Base-by-base conservation (phyloP, 2,888 invertebrate genomes). In the Drosophila mayaguana region DNA sequence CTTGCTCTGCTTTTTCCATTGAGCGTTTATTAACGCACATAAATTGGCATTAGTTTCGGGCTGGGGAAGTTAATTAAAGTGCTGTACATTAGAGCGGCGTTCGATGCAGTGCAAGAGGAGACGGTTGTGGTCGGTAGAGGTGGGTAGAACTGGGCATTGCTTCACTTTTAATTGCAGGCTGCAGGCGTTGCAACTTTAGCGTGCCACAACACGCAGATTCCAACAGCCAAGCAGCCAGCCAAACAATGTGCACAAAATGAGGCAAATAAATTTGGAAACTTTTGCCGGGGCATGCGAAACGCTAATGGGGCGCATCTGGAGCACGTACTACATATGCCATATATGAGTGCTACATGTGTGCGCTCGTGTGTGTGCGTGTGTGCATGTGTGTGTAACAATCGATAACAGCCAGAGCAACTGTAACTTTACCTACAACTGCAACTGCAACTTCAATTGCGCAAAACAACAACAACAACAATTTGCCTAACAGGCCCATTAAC, bases 251-350 rank as follows among this genome's bases (percentile, higher is more conserved):
- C 71, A 71, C 75, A 74, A 82, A 86, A 88, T 83, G 84, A 88
- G 78, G 85, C 80, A 84, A 83, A 83, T 86, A 83, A 83, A 86
- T 83, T 83, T 74, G 59, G 60, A 75, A 87, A 83, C 63, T 82
- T 84, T 82, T 67, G 59, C 72, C 54, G 64, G 48, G 54, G 67
- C 53, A 69, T 53, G 63, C 63, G 53, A 69, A 67, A 74, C 72
- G 72, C 74, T 77, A 77, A 77, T 77, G 77, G 77, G 66, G 75
- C 78, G 75, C 78, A 78, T 70, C 75, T 71, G 71, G 45, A 74
- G 71, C 77, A 77, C 78, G 75, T 66, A 59, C 71, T 63, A 42
- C 40, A 51, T 59, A 53, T 51, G 36, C 18, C 36, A 59, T 22
- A 60, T 45, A 50, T 38, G 43, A 16, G 20, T 38, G 36, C 0